Base-by-base conservation (phyloP, 2,888 invertebrate species). In the Lochmaea capreae region DNA sequence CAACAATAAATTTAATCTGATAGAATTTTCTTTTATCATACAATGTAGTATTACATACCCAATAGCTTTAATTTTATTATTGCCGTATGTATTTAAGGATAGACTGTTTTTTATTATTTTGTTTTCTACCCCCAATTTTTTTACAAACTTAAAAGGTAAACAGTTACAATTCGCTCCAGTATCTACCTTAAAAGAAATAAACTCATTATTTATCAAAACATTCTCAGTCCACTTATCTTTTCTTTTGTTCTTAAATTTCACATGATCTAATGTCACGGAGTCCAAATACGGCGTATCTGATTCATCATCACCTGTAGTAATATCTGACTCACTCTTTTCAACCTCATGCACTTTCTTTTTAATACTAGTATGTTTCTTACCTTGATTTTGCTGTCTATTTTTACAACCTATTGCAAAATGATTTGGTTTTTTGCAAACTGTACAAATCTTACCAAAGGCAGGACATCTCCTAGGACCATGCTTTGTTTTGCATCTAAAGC, bases 391-490 rank as follows among this genome's bases (percentile, higher is more conserved):
- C n/a, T 49, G 49, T 6, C 49, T 71, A 65, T 9, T 46, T 73
- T 73, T 75, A 65, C 74, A 74, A 12, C 70, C 72, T 57, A 74
- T n/a, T 18, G 72, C 73, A 71, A 76, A 78, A 65, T 78, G 75
- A 59, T 74, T 75, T n/a, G 43, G 57, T 67, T 77, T 76, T n/a
- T 54, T 43, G 73, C 77, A 76, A 39, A 66, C 72, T 16, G n/a
- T 61, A 65, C 73, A 73, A 4, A 18, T 49, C 63, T 77, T 77
- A 26, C 77, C 76, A 73, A 65, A 78, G 54, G 76, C 77, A 75
- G 78, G 78, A 71, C 73, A 78, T 1, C 73, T 72, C 43, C 49
- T 49, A 12, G 14, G 49, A 6, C 11, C 11, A 43, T 43, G 43
- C 43, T 26, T 26, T 26, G 11, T 43, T 11, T 11, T 43, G 43